These are phyloP conservation scores for Entelurus aequoreus DNA, from an alignment of 2,113 vertebrate genomes.

Conservation along the genomic window DNA sequence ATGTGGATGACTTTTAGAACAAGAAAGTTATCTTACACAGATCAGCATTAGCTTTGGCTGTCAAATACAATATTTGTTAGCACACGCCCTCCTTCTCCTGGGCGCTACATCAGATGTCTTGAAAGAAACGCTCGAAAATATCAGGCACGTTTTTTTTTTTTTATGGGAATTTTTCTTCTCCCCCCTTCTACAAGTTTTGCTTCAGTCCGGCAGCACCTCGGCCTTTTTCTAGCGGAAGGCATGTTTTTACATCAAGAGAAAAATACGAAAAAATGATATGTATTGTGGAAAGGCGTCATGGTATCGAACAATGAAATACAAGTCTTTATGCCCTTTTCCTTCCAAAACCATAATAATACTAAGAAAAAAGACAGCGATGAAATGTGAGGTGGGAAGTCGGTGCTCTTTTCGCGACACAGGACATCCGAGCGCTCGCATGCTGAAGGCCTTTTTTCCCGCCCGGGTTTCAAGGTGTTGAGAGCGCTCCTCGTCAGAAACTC, in stretches of 20 bases:
- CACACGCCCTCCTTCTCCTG: background rate
- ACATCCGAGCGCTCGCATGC: conserved; percentile 70
- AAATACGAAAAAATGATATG: conserved; percentile 64
- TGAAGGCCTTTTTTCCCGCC: conserved; percentile 50
- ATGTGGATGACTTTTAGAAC: too few species aligned
- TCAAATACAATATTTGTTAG: conserved; percentile 11
- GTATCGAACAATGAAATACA: conserved; percentile 61
- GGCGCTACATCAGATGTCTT: conserved; percentile 30
- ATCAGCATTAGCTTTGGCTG: conserved; percentile 9
- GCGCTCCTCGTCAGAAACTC: conserved; percentile 70
- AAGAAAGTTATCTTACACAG: conserved; percentile 1
- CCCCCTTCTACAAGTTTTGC: conserved; percentile 54
- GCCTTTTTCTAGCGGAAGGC: conserved; percentile 53
- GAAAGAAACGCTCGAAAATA: conserved; percentile 36
- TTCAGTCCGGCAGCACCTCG: conserved; percentile 60
- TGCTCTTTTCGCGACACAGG: conserved; percentile 49
- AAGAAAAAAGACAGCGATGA: conserved; percentile 55
- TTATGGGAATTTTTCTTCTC: conserved; percentile 15
- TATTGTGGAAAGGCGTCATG: conserved; percentile 66
- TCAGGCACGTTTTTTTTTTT: conserved; percentile 65
- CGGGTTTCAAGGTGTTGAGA: conserved; percentile 2
- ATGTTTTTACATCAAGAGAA: conserved; percentile 52
- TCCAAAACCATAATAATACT: conserved; percentile 46
- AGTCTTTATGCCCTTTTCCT: conserved; percentile 58
- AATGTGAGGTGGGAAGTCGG: conserved; percentile 38